phyloP scores from a whole-genome alignment of 2,113 vertebrate species.

The Octodon degus region DNA sequence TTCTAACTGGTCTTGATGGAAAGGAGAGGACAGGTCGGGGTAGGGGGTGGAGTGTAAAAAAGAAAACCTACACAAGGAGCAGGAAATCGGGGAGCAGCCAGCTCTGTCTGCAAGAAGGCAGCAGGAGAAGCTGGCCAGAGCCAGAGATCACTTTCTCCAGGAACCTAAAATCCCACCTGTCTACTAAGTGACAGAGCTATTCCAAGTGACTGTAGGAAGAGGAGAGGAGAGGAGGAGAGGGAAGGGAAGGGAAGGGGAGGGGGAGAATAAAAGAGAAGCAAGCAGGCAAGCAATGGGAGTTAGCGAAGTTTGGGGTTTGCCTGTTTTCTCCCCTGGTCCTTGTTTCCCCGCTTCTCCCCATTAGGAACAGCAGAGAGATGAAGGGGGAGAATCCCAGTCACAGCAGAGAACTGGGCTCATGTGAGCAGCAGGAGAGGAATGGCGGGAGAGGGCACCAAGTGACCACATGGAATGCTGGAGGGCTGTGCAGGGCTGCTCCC shows the following conservation, averaged over 20 bases:
- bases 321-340: not conserved
- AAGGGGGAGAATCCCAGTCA: not conserved
- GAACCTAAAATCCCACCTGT: not conserved
- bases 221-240: too few species aligned
- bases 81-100: not conserved
- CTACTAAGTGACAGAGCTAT: not conserved
- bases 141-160: not conserved
- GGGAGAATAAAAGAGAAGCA: too few species aligned
- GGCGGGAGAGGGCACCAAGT: accelerated
- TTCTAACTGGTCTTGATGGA: not conserved
- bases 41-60: not conserved
- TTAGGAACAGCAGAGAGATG: not conserved
- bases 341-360: not conserved
- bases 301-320: not conserved
- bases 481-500: not conserved
- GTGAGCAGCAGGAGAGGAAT: not conserved
- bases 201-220: not conserved
- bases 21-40: not conserved
- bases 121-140: not conserved
- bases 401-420: not conserved
- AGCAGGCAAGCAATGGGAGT: not conserved
- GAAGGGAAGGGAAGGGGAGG: too few species aligned
- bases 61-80: not conserved
- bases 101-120: not conserved
- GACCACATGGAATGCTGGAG: not conserved